Evolutionary conservation across 2,888 invertebrate genomes (phyloP), one percentile per base, ranked within the genome.

Genomic region (Amphipyra tragopoginis): DNA sequence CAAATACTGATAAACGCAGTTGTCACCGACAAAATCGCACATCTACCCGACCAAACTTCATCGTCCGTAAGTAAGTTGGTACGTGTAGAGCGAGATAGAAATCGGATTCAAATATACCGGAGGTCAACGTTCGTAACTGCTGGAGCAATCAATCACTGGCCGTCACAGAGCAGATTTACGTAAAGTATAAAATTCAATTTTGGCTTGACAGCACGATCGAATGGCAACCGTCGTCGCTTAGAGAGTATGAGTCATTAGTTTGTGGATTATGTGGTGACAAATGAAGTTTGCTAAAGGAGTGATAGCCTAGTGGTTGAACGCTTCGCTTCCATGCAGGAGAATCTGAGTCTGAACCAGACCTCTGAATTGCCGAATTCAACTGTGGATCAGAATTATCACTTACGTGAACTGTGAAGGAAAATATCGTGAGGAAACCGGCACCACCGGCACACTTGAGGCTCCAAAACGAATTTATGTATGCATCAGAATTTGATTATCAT

Each of bases 181-280:
- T 78, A 69, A 69, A 72, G 62, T 77, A 72, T 76, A 79, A 83
- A 84, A 84, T 81, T 84, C 75, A 84, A 84, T 83, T 83, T 77
- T 50, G 53, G 49, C 67, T 62, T 73, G 82, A 70, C 73, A 76
- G 70, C 60, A 66, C 69, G 74, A 79, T 79, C 45, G 75, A 73
- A 75, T 64, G 65, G 54, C 54, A 43, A 50, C 6, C 7, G 29
- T 29, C 34, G 38, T 11, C 26, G 15, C 38, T 55, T 34, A 36
- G 45, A n/a, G 53, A 39, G n/a, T 39, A 42, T 36, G 33, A 15
- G 14, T 13, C 5, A 45, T 44, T 29, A 48, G 9, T 38, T 43
- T 29, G 13, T 8, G n/a, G 8, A 26, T 26, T 29, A 5, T 15
- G 9, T 44, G 5, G 1, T 52, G 5, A 42, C 7, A n/a, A 33